phyloP scores from a whole-genome alignment of 2,797 vertebrate genomes.

The Otus scops region DNA sequence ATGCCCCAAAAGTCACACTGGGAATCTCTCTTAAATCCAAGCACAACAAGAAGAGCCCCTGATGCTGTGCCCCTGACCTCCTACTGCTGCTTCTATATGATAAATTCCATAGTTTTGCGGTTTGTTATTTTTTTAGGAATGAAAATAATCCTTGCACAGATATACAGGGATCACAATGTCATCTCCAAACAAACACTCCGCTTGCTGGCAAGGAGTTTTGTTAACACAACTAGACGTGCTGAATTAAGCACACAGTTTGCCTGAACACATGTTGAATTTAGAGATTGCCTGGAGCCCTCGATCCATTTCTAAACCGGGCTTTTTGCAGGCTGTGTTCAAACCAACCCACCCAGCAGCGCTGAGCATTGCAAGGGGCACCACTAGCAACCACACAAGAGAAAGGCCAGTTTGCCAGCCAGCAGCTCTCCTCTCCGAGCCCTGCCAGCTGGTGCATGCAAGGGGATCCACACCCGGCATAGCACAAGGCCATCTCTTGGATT shows the following conservation, averaged over 20 bases:
- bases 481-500: neutral
- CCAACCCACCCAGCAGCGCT: neutral
- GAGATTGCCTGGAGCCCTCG: neutral
- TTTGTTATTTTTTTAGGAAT: neutral
- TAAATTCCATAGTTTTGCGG: neutral
- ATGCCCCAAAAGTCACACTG: neutral
- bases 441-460: accelerated
- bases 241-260: neutral
- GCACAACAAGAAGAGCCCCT: neutral
- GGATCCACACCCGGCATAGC: accelerated
- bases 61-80: neutral
- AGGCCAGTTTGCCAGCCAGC: neutral
- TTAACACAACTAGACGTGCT: neutral
- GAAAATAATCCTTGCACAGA: neutral
- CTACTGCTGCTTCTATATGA: neutral
- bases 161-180: neutral
- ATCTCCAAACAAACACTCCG: neutral
- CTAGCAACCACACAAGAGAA: neutral
- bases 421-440: neutral
- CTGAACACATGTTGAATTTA: neutral
- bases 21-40: slow-evolving; percentile 1
- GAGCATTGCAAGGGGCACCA: neutral
- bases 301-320: neutral
- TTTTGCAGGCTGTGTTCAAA: neutral
- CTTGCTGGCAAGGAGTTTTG: neutral